phyloP scores from a whole-genome alignment of 2,113 vertebrate genomes.

The Cisticola juncidis region DNA sequence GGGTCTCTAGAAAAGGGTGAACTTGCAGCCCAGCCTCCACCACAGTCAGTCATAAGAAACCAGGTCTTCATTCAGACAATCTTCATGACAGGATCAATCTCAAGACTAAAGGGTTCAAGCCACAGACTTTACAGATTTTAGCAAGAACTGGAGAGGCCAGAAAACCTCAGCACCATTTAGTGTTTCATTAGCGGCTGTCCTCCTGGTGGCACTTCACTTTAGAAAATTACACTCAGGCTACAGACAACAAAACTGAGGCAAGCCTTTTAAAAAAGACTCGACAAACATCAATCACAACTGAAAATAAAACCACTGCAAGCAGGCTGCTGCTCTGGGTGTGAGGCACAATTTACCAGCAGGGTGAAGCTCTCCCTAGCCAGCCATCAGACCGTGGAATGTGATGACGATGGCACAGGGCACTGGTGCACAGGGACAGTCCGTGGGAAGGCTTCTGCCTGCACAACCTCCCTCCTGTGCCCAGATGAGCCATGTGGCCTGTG shows the following conservation, averaged over 20 bases:
- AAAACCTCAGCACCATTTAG: neutral
- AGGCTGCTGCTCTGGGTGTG: accelerated
- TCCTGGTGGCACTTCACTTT: neutral
- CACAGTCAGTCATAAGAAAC: accelerated
- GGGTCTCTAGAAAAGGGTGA: neutral
- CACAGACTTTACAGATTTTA: neutral
- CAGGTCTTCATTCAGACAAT: neutral
- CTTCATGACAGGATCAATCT: neutral
- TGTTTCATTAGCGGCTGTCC: neutral
- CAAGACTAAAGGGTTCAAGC: neutral
- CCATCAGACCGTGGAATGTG: neutral
- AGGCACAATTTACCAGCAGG: neutral
- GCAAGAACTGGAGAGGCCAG: neutral
- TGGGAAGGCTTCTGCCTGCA: neutral
- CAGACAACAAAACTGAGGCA: neutral
- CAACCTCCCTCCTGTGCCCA: neutral
- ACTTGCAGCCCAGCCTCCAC: neutral
- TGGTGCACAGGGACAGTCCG: accelerated
- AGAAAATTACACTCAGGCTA: neutral
- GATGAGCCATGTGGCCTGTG: neutral
- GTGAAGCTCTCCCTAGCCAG: neutral
- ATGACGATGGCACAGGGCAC: neutral
- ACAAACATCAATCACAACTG: neutral
- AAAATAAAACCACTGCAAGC: neutral
- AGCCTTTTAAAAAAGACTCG: neutral